A percentile compares a stretch with the other conserved stretches of the same genome.
Conservation (phyloP, 2,797 vertebrate genomes). For the Leptodactylus fallax region DNA sequence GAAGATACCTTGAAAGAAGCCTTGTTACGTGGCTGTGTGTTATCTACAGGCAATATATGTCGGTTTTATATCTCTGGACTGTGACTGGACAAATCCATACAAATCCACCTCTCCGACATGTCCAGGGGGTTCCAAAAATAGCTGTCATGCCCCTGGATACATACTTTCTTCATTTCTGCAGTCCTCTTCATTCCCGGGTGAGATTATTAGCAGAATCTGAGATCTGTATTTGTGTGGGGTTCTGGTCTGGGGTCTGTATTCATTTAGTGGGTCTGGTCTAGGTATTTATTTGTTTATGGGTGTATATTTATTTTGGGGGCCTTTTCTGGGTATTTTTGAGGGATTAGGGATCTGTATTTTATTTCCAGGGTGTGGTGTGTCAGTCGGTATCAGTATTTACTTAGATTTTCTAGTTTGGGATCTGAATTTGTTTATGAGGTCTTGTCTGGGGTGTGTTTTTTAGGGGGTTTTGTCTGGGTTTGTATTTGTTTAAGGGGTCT, state of each 20-base stretch:
- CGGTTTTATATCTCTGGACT: too few relatives aligned
- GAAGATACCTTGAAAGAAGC: conserved; percentile 66
- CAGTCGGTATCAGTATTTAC: too few relatives aligned
- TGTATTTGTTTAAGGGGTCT: not conserved
- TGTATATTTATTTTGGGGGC: not conserved
- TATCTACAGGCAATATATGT: not conserved
- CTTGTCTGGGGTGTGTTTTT: not conserved
- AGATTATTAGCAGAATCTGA: not conserved
- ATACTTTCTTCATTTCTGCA: not conserved
- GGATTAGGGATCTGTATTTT: not conserved
- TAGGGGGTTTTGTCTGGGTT: not conserved
- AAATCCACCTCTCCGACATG: not conserved
- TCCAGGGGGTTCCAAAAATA: not conserved
- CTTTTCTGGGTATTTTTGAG: not conserved
- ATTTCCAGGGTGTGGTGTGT: not conserved
- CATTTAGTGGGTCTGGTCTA: not conserved
- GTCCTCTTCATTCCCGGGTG: not conserved
- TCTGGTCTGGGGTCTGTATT: not conserved
- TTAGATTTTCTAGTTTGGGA: not conserved
- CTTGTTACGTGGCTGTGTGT: conserved; percentile 8
- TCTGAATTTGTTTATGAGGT: not conserved
- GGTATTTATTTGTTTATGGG: too few relatives aligned
- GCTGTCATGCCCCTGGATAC: not conserved
- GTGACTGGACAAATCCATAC: too few relatives aligned
- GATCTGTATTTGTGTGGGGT: not conserved